Evolutionary conservation across 2,888 invertebrate species (phyloP), one percentile per base, ranked within the genome.

Genomic region (Pristionchus maxplancki): DNA sequence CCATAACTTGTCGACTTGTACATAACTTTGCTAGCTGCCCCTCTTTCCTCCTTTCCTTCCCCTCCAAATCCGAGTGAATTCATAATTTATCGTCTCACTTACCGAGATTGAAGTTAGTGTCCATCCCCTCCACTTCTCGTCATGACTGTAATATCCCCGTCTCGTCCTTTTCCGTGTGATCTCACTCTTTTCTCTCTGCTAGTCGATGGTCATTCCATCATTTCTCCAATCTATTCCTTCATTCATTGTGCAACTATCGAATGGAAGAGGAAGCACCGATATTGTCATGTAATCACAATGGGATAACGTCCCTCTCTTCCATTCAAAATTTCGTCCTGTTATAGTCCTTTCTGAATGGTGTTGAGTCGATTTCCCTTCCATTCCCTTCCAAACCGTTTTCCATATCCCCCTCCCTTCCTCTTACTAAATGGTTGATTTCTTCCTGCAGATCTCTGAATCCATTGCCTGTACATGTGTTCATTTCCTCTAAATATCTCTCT

Each of bases 31-130:
- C 37, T 74, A 64, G 28, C 71, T 40, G 34, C 71, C 34, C 71
- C 40, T 67, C 67, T 67, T 67, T 34, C 67, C 67, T 11, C 31
- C 11, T 15, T 13, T 9, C 67, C 20, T 34, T 17, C 78, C 17
- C 28, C 34, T 48, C 28, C 78, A 11, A 40, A 78, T 78, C 78
- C 78, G 48, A 40, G 78, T 78, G 78, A 78, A 78, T 78, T 44
- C n/a, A 31, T 78, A 48, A 78, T 40, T 78, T 78, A 48, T 78
- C 37, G 78, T 48, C 78, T 40, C 78, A 78, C 40, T 78, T 44
- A 48, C 78, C 44, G 78, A 78, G 48, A 78, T 78, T 74, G 74
- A 74, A 74, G 40, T 40, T 78, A 78, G 78, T 78, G 78, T 48
- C 40, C 74, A 24, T 9, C 8, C 44, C 8, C 44, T 44, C 44